These are phyloP conservation scores for Crypturellus tataupa DNA, from an alignment of 2,797 vertebrate genomes.

Conservation along the genomic window DNA sequence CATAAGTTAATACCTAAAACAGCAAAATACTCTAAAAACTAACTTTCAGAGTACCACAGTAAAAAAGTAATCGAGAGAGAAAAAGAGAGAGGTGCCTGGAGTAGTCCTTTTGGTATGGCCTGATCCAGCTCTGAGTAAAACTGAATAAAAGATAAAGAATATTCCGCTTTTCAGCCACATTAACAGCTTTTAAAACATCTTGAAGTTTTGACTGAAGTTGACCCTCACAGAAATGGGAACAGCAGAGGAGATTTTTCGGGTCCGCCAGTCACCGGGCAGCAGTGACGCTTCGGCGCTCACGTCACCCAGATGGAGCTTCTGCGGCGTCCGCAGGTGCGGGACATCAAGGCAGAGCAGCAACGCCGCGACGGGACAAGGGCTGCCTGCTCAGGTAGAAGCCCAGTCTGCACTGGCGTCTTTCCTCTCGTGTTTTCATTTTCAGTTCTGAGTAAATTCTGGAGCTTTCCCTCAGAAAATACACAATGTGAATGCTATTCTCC, in stretches of 20 bases:
- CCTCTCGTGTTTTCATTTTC: not conserved
- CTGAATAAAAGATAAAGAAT: not conserved
- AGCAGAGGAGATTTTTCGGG: not conserved
- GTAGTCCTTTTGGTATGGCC: not conserved
- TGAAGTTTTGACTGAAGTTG: not conserved
- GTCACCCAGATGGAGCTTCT: not conserved
- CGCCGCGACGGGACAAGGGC: not conserved
- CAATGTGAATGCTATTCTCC: not conserved
- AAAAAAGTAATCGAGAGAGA: not conserved
- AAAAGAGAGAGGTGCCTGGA: not conserved
- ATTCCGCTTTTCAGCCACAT: not conserved
- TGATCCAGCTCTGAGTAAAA: not conserved
- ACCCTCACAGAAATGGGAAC: not conserved
- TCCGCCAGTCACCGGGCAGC: fast-evolving
- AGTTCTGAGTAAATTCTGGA: not conserved
- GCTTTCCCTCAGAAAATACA: not conserved
- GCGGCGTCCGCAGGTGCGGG: not conserved
- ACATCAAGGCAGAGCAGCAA: not conserved
- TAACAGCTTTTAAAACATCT: not conserved
- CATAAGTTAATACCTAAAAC: not conserved
- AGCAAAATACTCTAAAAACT: not conserved
- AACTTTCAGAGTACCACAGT: not conserved
- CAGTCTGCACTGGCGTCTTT: not conserved
- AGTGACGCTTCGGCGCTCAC: not conserved
- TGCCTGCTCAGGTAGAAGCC: not conserved